Evolutionary conservation across 2,113 vertebrate species (phyloP).

Genomic region (Probosciger aterrimus): DNA sequence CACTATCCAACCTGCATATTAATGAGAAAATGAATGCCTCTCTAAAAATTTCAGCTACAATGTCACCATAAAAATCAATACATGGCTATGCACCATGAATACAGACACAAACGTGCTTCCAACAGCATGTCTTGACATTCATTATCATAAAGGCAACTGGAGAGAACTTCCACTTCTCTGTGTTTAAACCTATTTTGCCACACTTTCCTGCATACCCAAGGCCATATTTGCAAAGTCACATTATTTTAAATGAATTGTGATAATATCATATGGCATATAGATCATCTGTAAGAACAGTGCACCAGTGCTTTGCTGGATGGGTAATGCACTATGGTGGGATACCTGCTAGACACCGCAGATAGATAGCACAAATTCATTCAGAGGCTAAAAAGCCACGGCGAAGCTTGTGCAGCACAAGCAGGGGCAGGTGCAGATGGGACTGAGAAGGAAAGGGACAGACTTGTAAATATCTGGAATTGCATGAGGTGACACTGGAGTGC

Average conservation of each 20-base stretch:
- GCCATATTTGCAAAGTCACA: conserved; percentile 19
- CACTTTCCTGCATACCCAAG: conserved; percentile 55
- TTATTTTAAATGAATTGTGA: conserved; percentile 65
- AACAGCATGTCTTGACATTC: conserved; percentile 20
- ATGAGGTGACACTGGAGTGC: neutral
- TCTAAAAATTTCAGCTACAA: conserved; percentile 71
- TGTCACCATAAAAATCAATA: conserved; percentile 76
- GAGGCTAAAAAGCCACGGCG: neutral
- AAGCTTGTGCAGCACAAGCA: neutral
- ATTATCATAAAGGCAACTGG: conserved; percentile 62
- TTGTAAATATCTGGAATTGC: neutral
- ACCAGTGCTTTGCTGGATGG: neutral
- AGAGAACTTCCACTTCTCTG: conserved; percentile 7
- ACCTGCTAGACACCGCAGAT: neutral
- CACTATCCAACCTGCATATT: conserved; percentile 66
- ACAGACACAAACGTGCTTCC: conserved; percentile 59
- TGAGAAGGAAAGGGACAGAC: neutral
- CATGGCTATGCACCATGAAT: conserved; percentile 64
- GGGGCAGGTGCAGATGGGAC: neutral
- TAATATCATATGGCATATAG: conserved; percentile 11
- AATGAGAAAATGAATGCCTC: conserved; percentile 64
- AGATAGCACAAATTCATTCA: neutral
- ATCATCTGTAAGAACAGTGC: neutral
- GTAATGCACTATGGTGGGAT: neutral
- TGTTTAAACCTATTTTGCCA: conserved; percentile 32